These are phyloP conservation scores for Sula dactylatra DNA, from an alignment of 2,113 vertebrate species.

Conservation along the genomic window DNA sequence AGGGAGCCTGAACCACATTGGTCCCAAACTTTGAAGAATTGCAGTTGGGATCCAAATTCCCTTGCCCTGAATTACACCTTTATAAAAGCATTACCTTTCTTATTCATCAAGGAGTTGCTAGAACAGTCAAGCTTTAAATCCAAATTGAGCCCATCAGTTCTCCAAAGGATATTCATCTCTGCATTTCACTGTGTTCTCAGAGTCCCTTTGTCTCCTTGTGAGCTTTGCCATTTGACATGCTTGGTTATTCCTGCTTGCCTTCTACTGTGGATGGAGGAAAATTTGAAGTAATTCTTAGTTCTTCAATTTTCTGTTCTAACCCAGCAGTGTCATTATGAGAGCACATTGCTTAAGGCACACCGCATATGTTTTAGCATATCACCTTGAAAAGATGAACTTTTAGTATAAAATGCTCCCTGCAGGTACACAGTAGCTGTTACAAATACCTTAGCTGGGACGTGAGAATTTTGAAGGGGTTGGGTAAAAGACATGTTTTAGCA, in stretches of 20 bases:
- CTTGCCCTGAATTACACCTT: neutral
- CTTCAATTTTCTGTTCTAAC: neutral
- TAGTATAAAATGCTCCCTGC: neutral
- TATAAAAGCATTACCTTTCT: neutral
- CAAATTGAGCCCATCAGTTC: neutral
- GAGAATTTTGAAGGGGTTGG: neutral
- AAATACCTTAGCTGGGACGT: neutral
- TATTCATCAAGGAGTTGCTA: neutral
- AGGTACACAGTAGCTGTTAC: neutral
- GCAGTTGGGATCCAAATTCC: neutral
- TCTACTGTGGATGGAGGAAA: neutral
- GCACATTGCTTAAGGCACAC: neutral
- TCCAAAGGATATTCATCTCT: neutral
- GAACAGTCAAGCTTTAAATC: neutral
- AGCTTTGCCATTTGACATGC: neutral
- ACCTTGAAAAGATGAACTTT: constrained; percentile 1
- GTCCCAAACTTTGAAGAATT: neutral
- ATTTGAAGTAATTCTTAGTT: neutral
- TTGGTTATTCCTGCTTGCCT: neutral
- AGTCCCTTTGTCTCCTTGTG: neutral
- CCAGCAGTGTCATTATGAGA: neutral
- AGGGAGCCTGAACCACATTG: neutral
- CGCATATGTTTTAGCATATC: neutral
- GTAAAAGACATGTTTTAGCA: neutral
- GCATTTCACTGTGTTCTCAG: neutral